phyloP scores from a whole-genome alignment of 2,113 vertebrate genomes.

The Helogale parvula region DNA sequence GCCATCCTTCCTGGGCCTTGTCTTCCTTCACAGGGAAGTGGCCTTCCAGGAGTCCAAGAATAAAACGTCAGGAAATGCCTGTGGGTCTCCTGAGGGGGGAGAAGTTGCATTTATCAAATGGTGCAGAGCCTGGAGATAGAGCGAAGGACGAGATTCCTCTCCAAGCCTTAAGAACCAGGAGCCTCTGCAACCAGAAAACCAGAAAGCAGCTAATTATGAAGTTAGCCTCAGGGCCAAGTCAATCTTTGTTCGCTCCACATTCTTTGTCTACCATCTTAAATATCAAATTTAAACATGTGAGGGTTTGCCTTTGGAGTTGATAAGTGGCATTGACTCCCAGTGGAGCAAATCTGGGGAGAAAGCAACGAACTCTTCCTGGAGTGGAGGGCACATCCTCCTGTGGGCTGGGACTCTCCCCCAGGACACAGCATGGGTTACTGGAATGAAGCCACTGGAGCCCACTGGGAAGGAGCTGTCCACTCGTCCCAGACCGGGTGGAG shows the following conservation, averaged over 20 bases:
- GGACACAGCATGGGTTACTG: neutral
- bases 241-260: neutral
- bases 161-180: neutral
- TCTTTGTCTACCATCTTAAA: neutral
- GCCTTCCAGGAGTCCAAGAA: neutral
- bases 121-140: neutral
- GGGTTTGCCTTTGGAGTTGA: conserved; percentile 63
- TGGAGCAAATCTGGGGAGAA: conserved; percentile 75
- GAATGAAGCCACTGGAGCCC: conserved; percentile 53
- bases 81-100: neutral
- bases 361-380: conserved; percentile 70
- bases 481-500: conserved; percentile 46
- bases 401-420: neutral
- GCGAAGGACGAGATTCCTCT: neutral
- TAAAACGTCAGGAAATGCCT: neutral
- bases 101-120: neutral
- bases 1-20: neutral
- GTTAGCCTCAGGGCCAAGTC: conserved; percentile 51
- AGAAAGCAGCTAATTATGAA: neutral
- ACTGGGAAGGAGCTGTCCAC: conserved; percentile 45
- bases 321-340: conserved; percentile 37
- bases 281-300: conserved; percentile 73
- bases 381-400: conserved; percentile 55
- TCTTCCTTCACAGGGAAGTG: neutral
- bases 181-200: neutral